These are phyloP conservation scores for Columba janthina DNA, from an alignment of 2,113 vertebrate species.

Conservation along the genomic window DNA sequence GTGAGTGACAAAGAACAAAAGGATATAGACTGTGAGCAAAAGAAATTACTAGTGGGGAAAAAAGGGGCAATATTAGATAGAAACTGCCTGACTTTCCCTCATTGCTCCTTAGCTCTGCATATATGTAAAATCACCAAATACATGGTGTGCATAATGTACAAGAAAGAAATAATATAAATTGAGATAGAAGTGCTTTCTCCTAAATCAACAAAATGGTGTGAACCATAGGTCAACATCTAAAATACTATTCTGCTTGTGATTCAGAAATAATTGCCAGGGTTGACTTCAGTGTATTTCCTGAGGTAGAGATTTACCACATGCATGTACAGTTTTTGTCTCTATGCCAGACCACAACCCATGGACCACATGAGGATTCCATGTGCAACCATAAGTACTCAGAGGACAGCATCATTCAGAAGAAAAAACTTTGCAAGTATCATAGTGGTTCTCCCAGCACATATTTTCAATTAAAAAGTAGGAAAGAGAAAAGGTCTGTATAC, in stretches of 20 bases:
- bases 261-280: not conserved
- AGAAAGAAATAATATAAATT: not conserved
- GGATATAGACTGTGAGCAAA: not conserved
- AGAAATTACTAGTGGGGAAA: not conserved
- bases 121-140: not conserved
- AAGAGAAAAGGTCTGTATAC: not conserved
- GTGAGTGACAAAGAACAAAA: not conserved
- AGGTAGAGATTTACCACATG: not conserved
- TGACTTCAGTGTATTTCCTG: not conserved
- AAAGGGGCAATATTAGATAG: not conserved
- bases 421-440: not conserved
- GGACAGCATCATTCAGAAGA: not conserved
- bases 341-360: not conserved
- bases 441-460: not conserved
- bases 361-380: not conserved
- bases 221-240: not conserved
- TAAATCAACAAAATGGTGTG: not conserved
- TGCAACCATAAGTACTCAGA: not conserved
- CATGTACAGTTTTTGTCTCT: not conserved
- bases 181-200: not conserved
- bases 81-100: not conserved
- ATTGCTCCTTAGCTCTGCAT: not conserved
- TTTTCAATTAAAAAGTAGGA: not conserved
- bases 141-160: not conserved
- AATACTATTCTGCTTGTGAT: not conserved